phyloP scores from a whole-genome alignment of 2,888 invertebrate species.

The Rhagonycha fulva region DNA sequence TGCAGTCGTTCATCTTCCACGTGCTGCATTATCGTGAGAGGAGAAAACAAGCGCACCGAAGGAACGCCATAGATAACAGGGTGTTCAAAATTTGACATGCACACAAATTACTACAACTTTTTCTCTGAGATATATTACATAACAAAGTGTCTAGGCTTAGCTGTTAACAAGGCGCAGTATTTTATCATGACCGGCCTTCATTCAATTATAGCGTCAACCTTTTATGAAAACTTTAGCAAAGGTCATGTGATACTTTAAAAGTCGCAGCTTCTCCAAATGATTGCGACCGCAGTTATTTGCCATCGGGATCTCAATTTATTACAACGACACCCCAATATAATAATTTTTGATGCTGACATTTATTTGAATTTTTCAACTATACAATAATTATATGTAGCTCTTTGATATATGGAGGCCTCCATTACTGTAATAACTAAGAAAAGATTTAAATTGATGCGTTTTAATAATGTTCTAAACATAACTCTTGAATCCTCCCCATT shows the following conservation, averaged over 20 bases:
- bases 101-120: constrained; percentile 31
- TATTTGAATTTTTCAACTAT: constrained; percentile 36
- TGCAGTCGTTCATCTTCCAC: constrained; percentile 36
- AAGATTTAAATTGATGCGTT: constrained; percentile 11
- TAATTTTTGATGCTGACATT: constrained; percentile 38
- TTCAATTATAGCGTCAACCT: constrained; percentile 36
- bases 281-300: constrained; percentile 40
- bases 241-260: constrained; percentile 39
- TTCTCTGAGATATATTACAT: constrained; percentile 26
- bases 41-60: constrained; percentile 19
- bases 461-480: constrained; percentile 13
- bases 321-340: constrained; percentile 41
- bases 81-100: constrained; percentile 35
- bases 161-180: constrained; percentile 19
- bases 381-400: constrained; percentile 35
- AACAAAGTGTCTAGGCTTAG: constrained; percentile 7
- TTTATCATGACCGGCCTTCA: constrained; percentile 29
- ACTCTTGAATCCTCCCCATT: constrained; percentile 20
- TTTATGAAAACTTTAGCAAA: constrained; percentile 36
- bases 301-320: constrained; percentile 43
- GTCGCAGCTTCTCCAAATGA: constrained; percentile 39
- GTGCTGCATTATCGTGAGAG: constrained; percentile 16
- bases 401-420: constrained; percentile 7
- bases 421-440: constrained; percentile 5
- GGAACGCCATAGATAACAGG: constrained; percentile 38